Evolutionary conservation across 92 coral and sea anemone species (phyloP).

Genomic region (Galaxea fascicularis): DNA sequence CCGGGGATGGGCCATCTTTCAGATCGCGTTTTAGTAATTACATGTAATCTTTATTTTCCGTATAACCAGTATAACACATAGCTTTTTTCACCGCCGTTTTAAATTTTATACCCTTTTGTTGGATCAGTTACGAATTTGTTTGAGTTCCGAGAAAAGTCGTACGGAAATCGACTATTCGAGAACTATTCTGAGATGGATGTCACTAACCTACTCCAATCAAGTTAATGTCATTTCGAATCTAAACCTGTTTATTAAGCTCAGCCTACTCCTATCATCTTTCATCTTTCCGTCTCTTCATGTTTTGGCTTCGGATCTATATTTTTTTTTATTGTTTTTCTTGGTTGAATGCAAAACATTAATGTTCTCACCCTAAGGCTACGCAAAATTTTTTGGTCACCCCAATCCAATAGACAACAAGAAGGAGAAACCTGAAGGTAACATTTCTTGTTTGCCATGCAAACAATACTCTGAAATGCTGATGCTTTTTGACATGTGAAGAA

Average conservation of each 20-base stretch:
- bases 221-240: not conserved
- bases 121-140: not conserved
- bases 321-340: not conserved
- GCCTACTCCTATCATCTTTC: slow-evolving; percentile 6
- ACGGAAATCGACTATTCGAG: not conserved
- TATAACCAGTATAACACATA: too few relatives aligned
- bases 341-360: not conserved
- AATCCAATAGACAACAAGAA: not conserved
- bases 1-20: not conserved
- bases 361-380: not conserved
- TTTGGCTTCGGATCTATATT: not conserved
- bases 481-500: slow-evolving; percentile 19
- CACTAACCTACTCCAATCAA: not conserved
- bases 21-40: slow-evolving; percentile 18
- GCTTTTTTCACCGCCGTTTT: not conserved
- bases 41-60: not conserved
- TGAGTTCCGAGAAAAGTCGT: not conserved
- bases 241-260: slow-evolving; percentile 16
- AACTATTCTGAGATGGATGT: not conserved
- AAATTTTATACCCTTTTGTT: not conserved
- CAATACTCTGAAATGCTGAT: slow-evolving; percentile 33
- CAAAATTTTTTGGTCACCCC: not conserved
- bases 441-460: slow-evolving; percentile 12
- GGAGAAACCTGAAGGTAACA: not conserved
- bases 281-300: not conserved